Evolutionary conservation across 2,888 invertebrate species (phyloP), one percentile per base, ranked within the genome.

Genomic region (Abscondita cerata): DNA sequence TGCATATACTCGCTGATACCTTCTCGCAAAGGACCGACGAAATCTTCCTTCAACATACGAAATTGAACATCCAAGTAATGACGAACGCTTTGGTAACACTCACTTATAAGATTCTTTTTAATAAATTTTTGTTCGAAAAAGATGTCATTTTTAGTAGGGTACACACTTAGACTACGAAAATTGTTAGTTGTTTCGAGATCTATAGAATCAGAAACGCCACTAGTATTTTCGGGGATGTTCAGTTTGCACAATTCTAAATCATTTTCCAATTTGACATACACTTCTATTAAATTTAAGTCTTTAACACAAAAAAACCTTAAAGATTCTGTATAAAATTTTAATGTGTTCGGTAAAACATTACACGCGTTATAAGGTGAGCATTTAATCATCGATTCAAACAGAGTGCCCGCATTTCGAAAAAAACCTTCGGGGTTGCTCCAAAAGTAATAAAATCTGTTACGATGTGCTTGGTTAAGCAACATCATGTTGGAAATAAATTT

Each of bases 41-140:
- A 93, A 78, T 95, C 95, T 81, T 95, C 93, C 31, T 92, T 81
- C 50, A 95, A 75, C 33, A 94, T 81, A 34, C 89, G 84, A 73
- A 92, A 92, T 69, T 93, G 93, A n/a, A 89, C 81, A 70, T 91
- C 90, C 16, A 95, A 80, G 75, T 95, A 95, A 72, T 92, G 87
- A 44, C 88, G 83, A 0, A 89, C 82, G 72, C 83, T 83, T 0
- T 81, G 73, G 75, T 90, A 93, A 0, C 83, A 81, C 12, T 90
- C 91, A 41, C 84, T 77, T 0, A 85, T 76, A 53, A 87, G 84
- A 72, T 88, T 89, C 0, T 85, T 83, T 12, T 85, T 78, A 16
- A 87, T 69, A 72, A 83, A 86, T n/a, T n/a, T n/a, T 0, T 82
- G 78, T 1, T 68, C 56, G 13, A 66, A 68, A 1, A 75, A 68